A percentile compares a stretch with the other conserved stretches of the same genome.
These are phyloP conservation scores for Rynchops niger DNA, from an alignment of 2,113 vertebrate genomes.

Conservation along the genomic window DNA sequence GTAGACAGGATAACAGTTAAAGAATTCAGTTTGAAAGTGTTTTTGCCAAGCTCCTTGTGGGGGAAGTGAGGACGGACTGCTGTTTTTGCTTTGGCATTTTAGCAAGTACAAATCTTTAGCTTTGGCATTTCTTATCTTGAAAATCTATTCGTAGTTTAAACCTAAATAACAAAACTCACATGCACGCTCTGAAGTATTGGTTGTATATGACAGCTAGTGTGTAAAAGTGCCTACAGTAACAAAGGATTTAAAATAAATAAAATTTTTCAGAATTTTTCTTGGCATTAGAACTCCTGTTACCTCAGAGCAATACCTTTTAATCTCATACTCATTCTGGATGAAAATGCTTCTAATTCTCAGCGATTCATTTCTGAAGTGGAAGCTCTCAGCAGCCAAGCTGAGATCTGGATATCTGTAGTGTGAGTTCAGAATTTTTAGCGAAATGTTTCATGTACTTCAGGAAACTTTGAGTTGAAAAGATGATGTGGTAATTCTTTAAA, in stretches of 20 bases:
- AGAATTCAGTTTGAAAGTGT: neutral
- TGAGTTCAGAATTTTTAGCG: neutral
- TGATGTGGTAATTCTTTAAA: neutral
- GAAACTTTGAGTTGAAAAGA: neutral
- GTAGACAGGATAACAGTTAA: neutral
- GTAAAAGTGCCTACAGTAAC: neutral
- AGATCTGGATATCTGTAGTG: neutral
- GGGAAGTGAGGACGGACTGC: neutral
- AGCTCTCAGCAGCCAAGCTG: neutral
- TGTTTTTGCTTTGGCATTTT: constrained; percentile 47
- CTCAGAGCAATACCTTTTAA: neutral
- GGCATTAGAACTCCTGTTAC: neutral
- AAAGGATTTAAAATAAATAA: neutral
- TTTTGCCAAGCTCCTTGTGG: neutral
- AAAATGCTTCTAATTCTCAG: neutral
- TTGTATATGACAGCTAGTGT: neutral
- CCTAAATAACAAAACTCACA: neutral
- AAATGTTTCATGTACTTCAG: neutral
- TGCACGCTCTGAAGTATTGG: neutral
- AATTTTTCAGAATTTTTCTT: neutral
- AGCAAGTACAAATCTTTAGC: constrained; percentile 19
- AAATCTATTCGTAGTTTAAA: constrained; percentile 45
- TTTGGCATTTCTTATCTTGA: constrained; percentile 23
- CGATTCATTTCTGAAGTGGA: neutral
- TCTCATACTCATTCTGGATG: neutral